phyloP scores from a whole-genome alignment of 2,113 vertebrate genomes.

The Ceuthmochares aereus region DNA sequence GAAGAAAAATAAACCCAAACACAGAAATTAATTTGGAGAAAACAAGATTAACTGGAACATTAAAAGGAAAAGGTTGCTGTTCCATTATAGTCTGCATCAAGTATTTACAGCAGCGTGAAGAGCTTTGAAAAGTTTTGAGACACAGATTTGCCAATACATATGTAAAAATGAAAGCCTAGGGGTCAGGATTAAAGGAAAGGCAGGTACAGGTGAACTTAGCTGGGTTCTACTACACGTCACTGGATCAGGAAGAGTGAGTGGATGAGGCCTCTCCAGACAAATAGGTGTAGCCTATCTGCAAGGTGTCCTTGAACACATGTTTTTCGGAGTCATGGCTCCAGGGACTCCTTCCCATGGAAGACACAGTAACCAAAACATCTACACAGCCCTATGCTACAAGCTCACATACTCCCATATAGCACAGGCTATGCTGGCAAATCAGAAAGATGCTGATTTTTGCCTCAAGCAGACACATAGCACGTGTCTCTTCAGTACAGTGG shows the following conservation, averaged over 20 bases:
- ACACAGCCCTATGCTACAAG: not conserved
- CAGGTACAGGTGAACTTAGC: too few relatives aligned
- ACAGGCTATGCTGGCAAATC: not conserved
- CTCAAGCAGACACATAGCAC: not conserved
- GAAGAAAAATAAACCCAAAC: not conserved
- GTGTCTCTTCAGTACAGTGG: not conserved
- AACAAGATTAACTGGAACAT: not conserved
- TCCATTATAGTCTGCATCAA: not conserved
- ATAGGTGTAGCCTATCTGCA: too few relatives aligned
- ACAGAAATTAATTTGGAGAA: not conserved
- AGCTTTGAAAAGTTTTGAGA: not conserved
- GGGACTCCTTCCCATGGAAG: not conserved
- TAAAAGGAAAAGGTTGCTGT: not conserved
- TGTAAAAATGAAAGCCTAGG: not conserved
- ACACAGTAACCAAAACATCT: not conserved
- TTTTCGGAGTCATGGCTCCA: not conserved
- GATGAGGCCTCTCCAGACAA: too few relatives aligned
- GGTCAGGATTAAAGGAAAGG: too few relatives aligned
- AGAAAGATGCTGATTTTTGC: not conserved
- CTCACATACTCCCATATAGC: not conserved
- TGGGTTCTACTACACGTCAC: too few relatives aligned
- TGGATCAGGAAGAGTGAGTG: too few relatives aligned
- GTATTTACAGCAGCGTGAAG: not conserved
- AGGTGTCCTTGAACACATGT: not conserved
- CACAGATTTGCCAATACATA: not conserved